phyloP scores from a whole-genome alignment of 2,888 invertebrate genomes.

The Aporophyla nigra region DNA sequence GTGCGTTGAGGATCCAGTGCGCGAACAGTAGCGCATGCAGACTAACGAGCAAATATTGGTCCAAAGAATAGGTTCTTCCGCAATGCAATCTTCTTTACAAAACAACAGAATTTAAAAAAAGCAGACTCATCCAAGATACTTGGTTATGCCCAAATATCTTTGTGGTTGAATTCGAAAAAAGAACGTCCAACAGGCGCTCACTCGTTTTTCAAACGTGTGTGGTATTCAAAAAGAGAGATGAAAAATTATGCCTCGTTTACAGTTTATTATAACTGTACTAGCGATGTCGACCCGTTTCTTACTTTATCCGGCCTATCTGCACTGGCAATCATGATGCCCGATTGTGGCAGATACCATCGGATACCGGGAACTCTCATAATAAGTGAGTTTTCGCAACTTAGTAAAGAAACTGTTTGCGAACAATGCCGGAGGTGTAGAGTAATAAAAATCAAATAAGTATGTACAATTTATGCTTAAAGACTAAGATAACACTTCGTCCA shows the following conservation, averaged over 20 bases:
- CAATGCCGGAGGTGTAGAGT: too few relatives aligned
- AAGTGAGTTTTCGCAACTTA: constrained; percentile 8
- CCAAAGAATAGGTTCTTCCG: background rate
- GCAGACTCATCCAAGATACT: background rate
- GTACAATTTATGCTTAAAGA: too few relatives aligned
- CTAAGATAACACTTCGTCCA: constrained; percentile 1
- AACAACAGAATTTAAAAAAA: background rate
- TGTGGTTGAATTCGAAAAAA: background rate
- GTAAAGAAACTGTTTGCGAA: constrained; percentile 3
- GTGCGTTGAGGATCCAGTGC: too few relatives aligned
- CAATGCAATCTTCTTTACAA: background rate
- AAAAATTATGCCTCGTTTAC: constrained; percentile 41
- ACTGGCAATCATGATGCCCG: constrained; percentile 45
- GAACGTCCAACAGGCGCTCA: background rate
- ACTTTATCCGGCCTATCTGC: constrained; percentile 46
- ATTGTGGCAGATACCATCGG: constrained; percentile 40
- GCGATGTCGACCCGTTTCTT: constrained; percentile 29
- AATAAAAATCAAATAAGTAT: background rate
- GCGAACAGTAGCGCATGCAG: too few relatives aligned
- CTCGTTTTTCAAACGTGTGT: background rate
- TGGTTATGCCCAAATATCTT: background rate
- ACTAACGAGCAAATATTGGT: background rate
- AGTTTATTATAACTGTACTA: constrained; percentile 47
- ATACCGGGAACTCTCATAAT: constrained; percentile 33
- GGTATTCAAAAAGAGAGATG: background rate